Conservation (phyloP, 2,797 vertebrate genomes). For the Myotis planiceps region DNA sequence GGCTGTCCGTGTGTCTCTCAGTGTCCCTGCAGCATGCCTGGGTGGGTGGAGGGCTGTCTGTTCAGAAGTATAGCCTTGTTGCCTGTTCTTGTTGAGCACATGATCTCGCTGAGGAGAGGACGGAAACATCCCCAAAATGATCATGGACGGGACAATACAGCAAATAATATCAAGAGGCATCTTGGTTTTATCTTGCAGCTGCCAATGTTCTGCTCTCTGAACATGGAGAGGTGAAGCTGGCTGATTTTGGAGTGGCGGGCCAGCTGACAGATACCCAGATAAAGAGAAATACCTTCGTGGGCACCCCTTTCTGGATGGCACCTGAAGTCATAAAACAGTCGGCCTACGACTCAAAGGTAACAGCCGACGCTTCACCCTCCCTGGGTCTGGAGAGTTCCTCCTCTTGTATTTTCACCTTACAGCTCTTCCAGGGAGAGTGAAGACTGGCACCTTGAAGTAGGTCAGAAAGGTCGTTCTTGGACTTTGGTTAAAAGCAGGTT, state of each 20-base stretch:
- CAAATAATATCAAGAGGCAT: fast-evolving
- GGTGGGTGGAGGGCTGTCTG: background rate
- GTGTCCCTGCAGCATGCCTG: fast-evolving
- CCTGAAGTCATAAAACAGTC: constrained; percentile 99
- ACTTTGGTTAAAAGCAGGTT: background rate
- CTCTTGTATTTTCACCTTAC: background rate
- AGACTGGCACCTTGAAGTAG: no score
- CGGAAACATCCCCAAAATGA: fast-evolving
- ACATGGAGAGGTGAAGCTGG: constrained; percentile 97
- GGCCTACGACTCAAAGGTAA: constrained; percentile 97
- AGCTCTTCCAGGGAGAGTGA: background rate
- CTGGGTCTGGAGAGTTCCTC: fast-evolving
- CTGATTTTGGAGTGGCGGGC: constrained; percentile 97
- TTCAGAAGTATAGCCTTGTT: fast-evolving
- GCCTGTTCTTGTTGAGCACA: fast-evolving
- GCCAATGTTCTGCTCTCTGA: constrained; percentile 96
- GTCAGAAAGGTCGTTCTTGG: background rate
- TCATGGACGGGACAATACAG: fast-evolving
- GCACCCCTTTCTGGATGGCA: constrained; percentile 99
- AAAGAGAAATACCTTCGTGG: constrained; percentile 98
- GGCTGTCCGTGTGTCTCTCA: background rate
- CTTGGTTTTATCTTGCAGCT: constrained; percentile 79
- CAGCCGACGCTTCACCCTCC: fast-evolving
- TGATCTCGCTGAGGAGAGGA: fast-evolving
- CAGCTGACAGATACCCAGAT: constrained; percentile 99